Conservation (phyloP, 1,140 invertebrate species). For the Cydia splendana region DNA sequence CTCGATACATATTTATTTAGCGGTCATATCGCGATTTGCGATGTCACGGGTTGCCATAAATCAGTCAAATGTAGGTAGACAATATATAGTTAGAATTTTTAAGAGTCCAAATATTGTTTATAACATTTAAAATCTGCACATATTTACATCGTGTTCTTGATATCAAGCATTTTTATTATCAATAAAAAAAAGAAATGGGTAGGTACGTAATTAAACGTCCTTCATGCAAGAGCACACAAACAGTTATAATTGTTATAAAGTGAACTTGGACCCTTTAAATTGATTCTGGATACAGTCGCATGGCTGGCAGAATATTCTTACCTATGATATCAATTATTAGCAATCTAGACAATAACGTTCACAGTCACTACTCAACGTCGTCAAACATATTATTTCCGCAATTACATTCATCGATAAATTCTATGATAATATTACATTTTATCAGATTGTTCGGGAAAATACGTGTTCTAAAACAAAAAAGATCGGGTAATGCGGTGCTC, state of each 20-base stretch:
- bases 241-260: background rate
- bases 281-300: constrained; percentile 16
- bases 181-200: background rate
- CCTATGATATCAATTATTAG: constrained; percentile 21
- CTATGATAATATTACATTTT: constrained; percentile 11
- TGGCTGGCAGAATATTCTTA: constrained; percentile 23
- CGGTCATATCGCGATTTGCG: too few relatives aligned
- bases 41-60: too few relatives aligned
- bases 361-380: constrained; percentile 13
- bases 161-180: background rate
- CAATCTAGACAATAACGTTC: constrained; percentile 30
- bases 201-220: background rate
- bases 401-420: constrained; percentile 6
- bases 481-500: too few relatives aligned
- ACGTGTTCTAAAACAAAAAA: background rate
- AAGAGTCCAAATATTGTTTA: too few relatives aligned
- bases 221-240: background rate
- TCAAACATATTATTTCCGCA: constrained; percentile 28
- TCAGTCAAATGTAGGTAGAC: background rate
- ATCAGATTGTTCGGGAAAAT: constrained; percentile 7
- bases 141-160: too few relatives aligned
- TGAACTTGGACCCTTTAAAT: constrained; percentile 16
- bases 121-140: background rate
- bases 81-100: background rate
- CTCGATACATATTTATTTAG: too few relatives aligned